Percentiles rank a stretch among this genome's conserved stretches.
Conservation (phyloP, 2,888 invertebrate species). For the Caenorhabditis afra region DNA sequence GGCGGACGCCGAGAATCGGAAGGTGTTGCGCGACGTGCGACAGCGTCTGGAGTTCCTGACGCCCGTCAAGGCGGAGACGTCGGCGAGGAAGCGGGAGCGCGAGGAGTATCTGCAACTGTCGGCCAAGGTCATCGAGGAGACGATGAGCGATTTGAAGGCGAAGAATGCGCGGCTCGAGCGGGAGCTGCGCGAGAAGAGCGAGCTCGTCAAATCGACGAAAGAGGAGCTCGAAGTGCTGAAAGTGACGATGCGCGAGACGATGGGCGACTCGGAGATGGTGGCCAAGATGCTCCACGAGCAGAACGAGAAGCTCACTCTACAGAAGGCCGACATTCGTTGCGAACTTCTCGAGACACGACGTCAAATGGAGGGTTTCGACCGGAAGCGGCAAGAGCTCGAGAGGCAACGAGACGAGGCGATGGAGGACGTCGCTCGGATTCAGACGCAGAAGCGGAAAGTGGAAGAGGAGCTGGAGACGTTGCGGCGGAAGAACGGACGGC, state of each 20-base stretch:
- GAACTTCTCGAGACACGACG: conserved; percentile 47
- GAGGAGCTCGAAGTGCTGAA: conserved; percentile 84
- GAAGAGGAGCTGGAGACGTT: conserved; percentile 21
- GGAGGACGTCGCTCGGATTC: conserved; percentile 5
- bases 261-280: conserved; percentile 56
- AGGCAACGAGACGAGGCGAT: conserved; percentile 27
- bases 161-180: conserved; percentile 26
- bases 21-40: conserved; percentile 43
- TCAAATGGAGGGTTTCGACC: conserved; percentile 7
- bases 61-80: conserved; percentile 20
- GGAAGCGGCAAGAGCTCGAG: conserved; percentile 24
- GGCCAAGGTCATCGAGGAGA: conserved; percentile 46
- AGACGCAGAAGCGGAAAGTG: conserved; percentile 2
- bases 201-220: conserved; percentile 14
- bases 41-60: conserved; percentile 46
- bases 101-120: conserved; percentile 45
- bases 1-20: conserved; percentile 13
- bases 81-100: conserved; percentile 2
- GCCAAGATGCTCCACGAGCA: conserved; percentile 13
- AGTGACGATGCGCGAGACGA: conserved; percentile 81
- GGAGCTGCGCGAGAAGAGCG: conserved; percentile 36
- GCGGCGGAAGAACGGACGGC: background rate
- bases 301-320: conserved; percentile 55
- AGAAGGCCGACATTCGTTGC: conserved; percentile 59
- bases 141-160: conserved; percentile 24